A percentile compares a stretch with the other conserved stretches of the same genome.
Conservation (phyloP, 2,888 invertebrate species). For the Mimas tiliae region DNA sequence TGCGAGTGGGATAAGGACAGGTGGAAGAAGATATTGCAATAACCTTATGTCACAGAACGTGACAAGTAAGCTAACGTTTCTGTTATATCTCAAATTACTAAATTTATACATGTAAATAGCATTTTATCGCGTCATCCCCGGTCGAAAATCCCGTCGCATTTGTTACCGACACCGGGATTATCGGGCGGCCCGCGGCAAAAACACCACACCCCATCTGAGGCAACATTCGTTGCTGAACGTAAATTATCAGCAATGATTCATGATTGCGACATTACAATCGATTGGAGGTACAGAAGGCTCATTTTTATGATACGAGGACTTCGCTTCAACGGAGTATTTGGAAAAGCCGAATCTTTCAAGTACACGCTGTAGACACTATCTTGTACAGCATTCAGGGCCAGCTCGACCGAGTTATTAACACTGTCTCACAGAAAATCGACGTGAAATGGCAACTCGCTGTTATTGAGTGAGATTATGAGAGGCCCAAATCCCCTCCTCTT, state of each 20-base stretch:
- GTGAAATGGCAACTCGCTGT: no score
- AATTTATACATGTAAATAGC: constrained; percentile 43
- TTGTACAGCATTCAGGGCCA: no score
- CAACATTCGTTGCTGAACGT: constrained; percentile 64
- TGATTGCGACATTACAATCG: constrained; percentile 51
- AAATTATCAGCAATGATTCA: constrained; percentile 82
- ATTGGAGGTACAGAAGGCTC: background rate
- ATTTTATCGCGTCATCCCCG: constrained; percentile 52
- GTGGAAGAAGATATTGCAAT: no score
- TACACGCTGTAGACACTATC: no score
- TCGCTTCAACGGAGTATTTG: no score
- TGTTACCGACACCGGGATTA: constrained; percentile 66
- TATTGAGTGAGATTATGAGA: no score
- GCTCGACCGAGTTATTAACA: no score
- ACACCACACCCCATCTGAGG: constrained; percentile 45
- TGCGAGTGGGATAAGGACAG: no score
- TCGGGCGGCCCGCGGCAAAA: constrained; percentile 64
- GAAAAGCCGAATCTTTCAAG: no score
- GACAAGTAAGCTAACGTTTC: constrained; percentile 15
- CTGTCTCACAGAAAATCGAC: no score
- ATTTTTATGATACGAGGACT: background rate
- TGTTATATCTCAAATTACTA: constrained; percentile 17
- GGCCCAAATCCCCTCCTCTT: no score
- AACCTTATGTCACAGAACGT: background rate
- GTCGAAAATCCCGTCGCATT: constrained; percentile 64